A percentile compares a stretch with the other conserved stretches of the same genome.
These are phyloP conservation scores for Clytia hemisphaerica DNA, from an alignment of 30 jellyfish, hydroid and myxozoan genomes.

Conservation along the genomic window DNA sequence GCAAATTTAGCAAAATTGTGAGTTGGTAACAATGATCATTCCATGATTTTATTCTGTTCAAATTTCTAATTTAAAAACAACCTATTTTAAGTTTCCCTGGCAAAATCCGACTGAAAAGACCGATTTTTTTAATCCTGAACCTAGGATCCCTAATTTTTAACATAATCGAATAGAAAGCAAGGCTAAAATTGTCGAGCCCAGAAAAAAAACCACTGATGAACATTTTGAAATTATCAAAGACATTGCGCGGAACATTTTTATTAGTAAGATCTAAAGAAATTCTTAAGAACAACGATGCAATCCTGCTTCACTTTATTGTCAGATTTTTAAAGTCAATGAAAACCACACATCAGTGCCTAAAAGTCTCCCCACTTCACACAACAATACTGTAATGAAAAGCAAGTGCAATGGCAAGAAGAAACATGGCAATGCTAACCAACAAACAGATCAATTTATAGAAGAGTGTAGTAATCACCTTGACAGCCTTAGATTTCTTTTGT, in stretches of 20 bases:
- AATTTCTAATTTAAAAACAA: too few species aligned
- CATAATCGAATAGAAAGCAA: too few species aligned
- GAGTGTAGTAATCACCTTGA: slow-evolving; percentile 43
- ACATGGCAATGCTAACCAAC: slow-evolving; percentile 29
- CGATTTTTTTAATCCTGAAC: too few species aligned
- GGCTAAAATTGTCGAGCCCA: background rate
- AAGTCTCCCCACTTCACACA: background rate
- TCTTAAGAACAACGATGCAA: background rate
- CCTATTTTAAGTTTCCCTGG: too few species aligned
- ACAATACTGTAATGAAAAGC: slow-evolving; percentile 50
- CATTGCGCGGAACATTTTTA: background rate
- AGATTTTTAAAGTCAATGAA: background rate
- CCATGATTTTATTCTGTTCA: background rate
- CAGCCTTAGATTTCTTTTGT: slow-evolving; percentile 15
- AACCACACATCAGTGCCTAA: background rate
- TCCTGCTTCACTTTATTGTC: background rate
- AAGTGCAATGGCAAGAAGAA: slow-evolving; percentile 45
- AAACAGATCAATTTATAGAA: slow-evolving; percentile 37
- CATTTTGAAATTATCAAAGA: background rate
- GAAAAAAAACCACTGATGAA: background rate
- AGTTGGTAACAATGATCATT: background rate
- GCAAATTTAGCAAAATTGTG: background rate
- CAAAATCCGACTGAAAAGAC: too few species aligned
- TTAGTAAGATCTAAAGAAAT: background rate
- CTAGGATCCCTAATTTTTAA: too few species aligned